Base-by-base conservation (phyloP, 2,113 vertebrate species). In the Acanthisitta chloris region DNA sequence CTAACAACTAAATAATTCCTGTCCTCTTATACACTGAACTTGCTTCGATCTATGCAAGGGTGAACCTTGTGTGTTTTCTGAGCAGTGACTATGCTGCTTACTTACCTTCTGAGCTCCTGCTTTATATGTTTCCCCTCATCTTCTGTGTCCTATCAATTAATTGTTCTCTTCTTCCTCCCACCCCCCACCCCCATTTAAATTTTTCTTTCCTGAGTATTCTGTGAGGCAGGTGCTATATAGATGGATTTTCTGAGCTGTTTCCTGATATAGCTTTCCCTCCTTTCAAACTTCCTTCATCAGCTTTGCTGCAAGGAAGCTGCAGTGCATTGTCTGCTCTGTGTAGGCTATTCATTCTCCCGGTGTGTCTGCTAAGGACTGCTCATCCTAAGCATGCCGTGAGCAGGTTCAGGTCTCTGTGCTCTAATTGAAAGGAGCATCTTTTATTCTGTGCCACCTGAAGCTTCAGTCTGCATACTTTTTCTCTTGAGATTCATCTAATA, bases 231-330 rank as follows among this genome's bases (percentile, higher is more conserved):
- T 90, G 49, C 45, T 73, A 24, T 42, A 58, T 17, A 58, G 38
- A 73, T 36, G 29, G 59, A 64, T 77, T 92, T 88, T 90, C 59
- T 55, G 18, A 88, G 76, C 38, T 66, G 10, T 74, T 92, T 95
- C 76, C 64, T 70, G 34, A 49, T 77, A 88, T 4, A 80, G n/a
- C 54, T 93, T 91, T 49, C 31, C 20, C 3, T 0, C 45, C 7
- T 66, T 94, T 69, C 84, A 62, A 67, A 40, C 17, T 87, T 25
- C 66, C 69, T 79, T 76, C 62, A 31, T 20, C 34, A 81, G 61
- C 48, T 85, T 52, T 76, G 61, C 84, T 65, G 66, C 25, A 61
- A 83, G 54, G 64, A 70, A 86, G 34, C 69, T 74, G 51, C 67
- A 86, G 42, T 0, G 0, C 26, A 36, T 34, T 87, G 81, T 54